Percentiles rank a stretch among this genome's conserved stretches.
Conservation (phyloP, 2,797 vertebrate species). For the Phaenicophaeus curvirostris region DNA sequence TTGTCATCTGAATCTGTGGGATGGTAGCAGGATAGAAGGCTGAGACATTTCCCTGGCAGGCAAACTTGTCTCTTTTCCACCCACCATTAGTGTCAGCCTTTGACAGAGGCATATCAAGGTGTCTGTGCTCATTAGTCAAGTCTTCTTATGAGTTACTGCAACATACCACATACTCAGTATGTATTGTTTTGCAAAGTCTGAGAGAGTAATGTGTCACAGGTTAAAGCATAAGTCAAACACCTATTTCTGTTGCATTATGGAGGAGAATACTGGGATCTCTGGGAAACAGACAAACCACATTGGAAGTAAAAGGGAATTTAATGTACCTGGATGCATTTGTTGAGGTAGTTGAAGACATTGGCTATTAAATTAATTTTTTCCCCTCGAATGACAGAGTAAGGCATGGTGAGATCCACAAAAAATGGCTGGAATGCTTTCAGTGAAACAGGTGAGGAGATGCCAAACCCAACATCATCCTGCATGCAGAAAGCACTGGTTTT, state of each 20-base stretch:
- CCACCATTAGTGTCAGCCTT: neutral
- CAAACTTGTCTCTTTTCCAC: neutral
- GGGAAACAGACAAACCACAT: neutral
- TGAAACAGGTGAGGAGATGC: conserved; percentile 74
- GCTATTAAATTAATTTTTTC: conserved; percentile 85
- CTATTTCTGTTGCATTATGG: neutral
- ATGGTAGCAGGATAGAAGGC: neutral
- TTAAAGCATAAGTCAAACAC: neutral
- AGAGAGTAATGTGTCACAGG: neutral
- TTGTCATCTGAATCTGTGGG: neutral
- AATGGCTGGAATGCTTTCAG: conserved; percentile 84
- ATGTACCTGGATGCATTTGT: conserved; percentile 84
- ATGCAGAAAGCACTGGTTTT: conserved; percentile 73
- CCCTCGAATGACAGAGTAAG: conserved; percentile 85
- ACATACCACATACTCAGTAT: neutral
- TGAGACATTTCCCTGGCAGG: neutral
- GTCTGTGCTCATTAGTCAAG: neutral
- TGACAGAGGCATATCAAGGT: neutral
- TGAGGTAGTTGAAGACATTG: conserved; percentile 85
- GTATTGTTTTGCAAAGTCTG: neutral
- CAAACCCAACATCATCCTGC: conserved; percentile 79
- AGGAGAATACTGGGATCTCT: neutral
- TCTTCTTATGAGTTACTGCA: neutral
- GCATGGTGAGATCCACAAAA: conserved; percentile 83
- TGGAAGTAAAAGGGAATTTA: conserved; percentile 11